phyloP scores from a whole-genome alignment of 2,888 invertebrate genomes.

The Strigamia crassipes region DNA sequence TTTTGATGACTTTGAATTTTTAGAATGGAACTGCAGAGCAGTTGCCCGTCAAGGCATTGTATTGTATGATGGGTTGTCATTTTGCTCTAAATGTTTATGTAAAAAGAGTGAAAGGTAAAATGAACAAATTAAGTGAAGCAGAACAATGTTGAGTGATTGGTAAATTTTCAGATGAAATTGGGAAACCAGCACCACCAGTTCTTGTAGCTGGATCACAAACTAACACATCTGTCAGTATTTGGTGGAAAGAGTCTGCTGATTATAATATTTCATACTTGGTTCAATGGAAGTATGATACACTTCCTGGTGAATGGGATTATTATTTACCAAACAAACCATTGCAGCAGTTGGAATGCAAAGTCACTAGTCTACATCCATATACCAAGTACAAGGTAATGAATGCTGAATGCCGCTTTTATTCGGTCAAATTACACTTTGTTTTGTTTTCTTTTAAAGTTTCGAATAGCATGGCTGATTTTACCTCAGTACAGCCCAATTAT shows the following conservation, averaged over 20 bases:
- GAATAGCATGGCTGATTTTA: slow-evolving; percentile 78
- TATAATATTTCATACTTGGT: slow-evolving; percentile 64
- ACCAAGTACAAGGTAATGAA: slow-evolving; percentile 80
- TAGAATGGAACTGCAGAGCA: slow-evolving; percentile 22
- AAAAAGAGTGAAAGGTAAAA: slow-evolving; percentile 69
- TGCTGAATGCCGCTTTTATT: slow-evolving; percentile 37
- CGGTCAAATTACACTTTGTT: not conserved
- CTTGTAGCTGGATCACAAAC: slow-evolving; percentile 77
- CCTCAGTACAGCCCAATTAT: slow-evolving; percentile 55
- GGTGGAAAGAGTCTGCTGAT: slow-evolving; percentile 68
- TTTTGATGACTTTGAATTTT: not conserved
- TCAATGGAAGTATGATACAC: slow-evolving; percentile 70
- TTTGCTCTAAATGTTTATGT: slow-evolving; percentile 77
- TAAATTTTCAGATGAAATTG: slow-evolving; percentile 65
- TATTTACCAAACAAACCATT: slow-evolving; percentile 59
- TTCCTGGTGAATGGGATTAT: slow-evolving; percentile 77
- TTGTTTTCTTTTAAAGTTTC: slow-evolving; percentile 70
- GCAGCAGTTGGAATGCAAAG: slow-evolving; percentile 55
- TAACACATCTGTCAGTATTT: slow-evolving; percentile 76
- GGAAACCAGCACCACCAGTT: slow-evolving; percentile 74
- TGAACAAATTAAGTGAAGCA: not conserved
- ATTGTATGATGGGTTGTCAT: slow-evolving; percentile 82
- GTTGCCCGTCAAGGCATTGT: slow-evolving; percentile 64
- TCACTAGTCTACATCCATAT: slow-evolving; percentile 81
- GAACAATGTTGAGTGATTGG: not conserved